phyloP scores from a whole-genome alignment of 2,113 vertebrate species.

The Trochalopteron elliotii region DNA sequence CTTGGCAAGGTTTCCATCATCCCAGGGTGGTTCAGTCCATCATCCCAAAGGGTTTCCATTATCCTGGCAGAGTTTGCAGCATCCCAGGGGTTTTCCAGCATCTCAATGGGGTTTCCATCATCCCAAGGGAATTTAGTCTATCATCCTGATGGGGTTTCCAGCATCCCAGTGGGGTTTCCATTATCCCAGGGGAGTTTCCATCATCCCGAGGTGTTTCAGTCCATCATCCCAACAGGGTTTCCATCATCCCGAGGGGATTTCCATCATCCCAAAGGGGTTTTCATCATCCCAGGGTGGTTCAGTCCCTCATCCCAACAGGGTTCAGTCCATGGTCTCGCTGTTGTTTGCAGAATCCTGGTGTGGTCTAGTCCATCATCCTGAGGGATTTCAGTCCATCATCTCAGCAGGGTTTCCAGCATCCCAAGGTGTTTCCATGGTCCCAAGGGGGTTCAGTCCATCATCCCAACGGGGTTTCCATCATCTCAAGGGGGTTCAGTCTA shows the following conservation, averaged over 20 bases:
- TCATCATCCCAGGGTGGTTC: rapidly evolving
- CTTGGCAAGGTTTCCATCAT: neutral
- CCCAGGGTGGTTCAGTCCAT: neutral
- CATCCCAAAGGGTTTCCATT: neutral
- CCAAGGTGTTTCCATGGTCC: neutral
- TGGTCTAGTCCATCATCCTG: too few species aligned
- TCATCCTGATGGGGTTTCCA: too few species aligned
- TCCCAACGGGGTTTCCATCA: neutral
- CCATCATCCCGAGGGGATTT: too few species aligned
- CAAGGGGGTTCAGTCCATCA: neutral
- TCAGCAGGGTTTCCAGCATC: too few species aligned
- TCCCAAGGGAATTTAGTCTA: neutral
- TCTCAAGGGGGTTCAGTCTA: neutral
- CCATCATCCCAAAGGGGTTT: too few species aligned
- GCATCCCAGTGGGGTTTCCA: neutral
- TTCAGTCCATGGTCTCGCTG: neutral
- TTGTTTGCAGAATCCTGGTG: neutral
- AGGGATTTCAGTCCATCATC: neutral
- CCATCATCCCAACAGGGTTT: neutral
- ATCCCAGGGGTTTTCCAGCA: neutral
- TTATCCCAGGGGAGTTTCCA: neutral
- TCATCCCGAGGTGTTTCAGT: neutral
- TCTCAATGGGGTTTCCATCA: rapidly evolving
- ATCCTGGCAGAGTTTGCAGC: neutral
- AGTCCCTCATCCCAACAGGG: neutral